These are phyloP conservation scores for Ips typographus DNA, from an alignment of 1,140 invertebrate genomes.

Conservation along the genomic window DNA sequence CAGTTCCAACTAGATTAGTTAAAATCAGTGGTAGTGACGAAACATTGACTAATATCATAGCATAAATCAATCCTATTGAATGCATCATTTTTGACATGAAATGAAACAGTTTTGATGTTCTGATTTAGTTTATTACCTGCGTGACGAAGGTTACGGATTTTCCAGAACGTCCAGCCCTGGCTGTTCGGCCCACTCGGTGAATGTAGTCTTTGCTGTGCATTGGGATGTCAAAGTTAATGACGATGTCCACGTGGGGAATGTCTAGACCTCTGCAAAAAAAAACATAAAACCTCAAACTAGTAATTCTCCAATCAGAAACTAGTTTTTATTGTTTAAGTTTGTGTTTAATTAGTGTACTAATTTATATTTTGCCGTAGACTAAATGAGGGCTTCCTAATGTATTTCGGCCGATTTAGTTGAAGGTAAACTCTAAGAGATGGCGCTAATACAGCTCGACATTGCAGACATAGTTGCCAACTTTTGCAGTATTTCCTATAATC, in stretches of 20 bases:
- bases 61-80: constrained; percentile 19
- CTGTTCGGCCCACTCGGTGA: constrained; percentile 94
- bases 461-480: no score
- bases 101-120: constrained; percentile 1
- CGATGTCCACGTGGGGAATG: constrained; percentile 97
- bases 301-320: no score
- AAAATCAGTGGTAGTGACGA: constrained; percentile 38
- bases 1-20: neutral
- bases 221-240: constrained; percentile 97
- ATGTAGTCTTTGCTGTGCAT: constrained; percentile 96
- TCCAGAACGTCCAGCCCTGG: constrained; percentile 86
- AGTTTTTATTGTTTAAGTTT: no score
- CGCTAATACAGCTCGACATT: no score
- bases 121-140: constrained; percentile 56
- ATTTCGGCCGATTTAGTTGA: no score
- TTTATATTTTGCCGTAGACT: no score
- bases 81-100: constrained; percentile 22
- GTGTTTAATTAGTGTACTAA: no score
- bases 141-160: constrained; percentile 84
- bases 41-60: constrained; percentile 29
- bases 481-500: no score
- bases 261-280: constrained; percentile 79
- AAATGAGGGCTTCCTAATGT: no score
- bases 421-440: no score
- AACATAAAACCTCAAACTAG: neutral